These are phyloP conservation scores for Indri indri DNA, from an alignment of 2,113 vertebrate species.

Conservation along the genomic window DNA sequence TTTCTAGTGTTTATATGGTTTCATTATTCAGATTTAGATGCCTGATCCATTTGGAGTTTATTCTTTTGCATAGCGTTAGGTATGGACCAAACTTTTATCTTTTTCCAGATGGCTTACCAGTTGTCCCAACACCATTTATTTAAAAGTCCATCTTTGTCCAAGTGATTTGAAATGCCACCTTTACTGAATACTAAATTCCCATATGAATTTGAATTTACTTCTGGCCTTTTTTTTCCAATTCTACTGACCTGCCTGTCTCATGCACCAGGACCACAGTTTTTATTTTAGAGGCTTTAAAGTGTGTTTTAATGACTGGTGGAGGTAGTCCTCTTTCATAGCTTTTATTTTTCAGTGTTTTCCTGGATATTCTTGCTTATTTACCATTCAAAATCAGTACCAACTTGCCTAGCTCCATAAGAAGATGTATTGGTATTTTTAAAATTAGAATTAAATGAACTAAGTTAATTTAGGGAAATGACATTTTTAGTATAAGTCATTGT, in stretches of 20 bases:
- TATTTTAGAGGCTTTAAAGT: not conserved
- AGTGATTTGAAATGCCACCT: not conserved
- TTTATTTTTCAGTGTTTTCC: not conserved
- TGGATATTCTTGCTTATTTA: not conserved
- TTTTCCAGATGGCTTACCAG: not conserved
- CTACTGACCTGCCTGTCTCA: not conserved
- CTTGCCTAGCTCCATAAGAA: not conserved
- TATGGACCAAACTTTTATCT: not conserved
- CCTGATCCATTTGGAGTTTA: not conserved
- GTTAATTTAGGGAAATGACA: not conserved
- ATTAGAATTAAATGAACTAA: not conserved
- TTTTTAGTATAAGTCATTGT: not conserved
- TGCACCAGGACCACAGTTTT: not conserved
- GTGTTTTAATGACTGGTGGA: not conserved
- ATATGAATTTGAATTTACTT: not conserved
- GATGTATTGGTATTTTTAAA: not conserved
- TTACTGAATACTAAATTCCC: not conserved
- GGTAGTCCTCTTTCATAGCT: not conserved
- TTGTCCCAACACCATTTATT: not conserved
- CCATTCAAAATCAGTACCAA: not conserved
- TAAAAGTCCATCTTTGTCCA: not conserved
- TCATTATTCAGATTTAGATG: not conserved
- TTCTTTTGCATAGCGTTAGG: not conserved
- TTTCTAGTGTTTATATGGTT: not conserved
- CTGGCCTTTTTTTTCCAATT: not conserved